A percentile compares a stretch with the other conserved stretches of the same genome.
Conservation (phyloP, 2,113 vertebrate genomes). For the Ciconia boyciana region DNA sequence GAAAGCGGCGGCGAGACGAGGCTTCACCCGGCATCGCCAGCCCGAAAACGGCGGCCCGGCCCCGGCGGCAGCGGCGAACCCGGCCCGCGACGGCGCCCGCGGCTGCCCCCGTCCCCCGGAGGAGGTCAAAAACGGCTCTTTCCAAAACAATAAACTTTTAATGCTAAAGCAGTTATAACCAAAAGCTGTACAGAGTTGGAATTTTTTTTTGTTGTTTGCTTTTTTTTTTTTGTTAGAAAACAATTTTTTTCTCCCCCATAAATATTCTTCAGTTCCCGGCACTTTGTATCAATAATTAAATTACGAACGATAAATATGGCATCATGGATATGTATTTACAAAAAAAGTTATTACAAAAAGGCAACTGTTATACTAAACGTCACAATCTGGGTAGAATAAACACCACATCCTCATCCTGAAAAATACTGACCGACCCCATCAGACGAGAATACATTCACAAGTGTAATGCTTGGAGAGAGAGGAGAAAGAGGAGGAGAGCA, state of each 20-base stretch:
- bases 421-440: conserved; percentile 96
- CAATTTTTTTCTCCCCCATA: conserved; percentile 87
- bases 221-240: conserved; percentile 86
- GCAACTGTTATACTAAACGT: conserved; percentile 97
- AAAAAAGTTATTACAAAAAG: conserved; percentile 97
- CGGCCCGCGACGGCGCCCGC: not conserved
- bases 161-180: conserved; percentile 97
- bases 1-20: not conserved
- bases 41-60: not conserved
- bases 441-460: conserved; percentile 99
- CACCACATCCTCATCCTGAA: conserved; percentile 93
- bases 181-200: conserved; percentile 96
- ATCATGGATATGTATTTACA: conserved; percentile 99
- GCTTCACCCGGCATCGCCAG: not conserved
- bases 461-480: conserved; percentile 82
- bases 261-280: conserved; percentile 99
- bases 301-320: conserved; percentile 99
- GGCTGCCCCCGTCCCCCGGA: not conserved
- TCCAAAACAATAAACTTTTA: conserved; percentile 95
- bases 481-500: not conserved
- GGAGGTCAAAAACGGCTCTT: conserved; percentile 78
- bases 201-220: not conserved
- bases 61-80: not conserved
- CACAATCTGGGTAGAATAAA: conserved; percentile 93
- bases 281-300: conserved; percentile 98